These are phyloP conservation scores for Phoenoteleia sp. DNA, from an alignment of 2,888 invertebrate genomes.

Conservation along the genomic window DNA sequence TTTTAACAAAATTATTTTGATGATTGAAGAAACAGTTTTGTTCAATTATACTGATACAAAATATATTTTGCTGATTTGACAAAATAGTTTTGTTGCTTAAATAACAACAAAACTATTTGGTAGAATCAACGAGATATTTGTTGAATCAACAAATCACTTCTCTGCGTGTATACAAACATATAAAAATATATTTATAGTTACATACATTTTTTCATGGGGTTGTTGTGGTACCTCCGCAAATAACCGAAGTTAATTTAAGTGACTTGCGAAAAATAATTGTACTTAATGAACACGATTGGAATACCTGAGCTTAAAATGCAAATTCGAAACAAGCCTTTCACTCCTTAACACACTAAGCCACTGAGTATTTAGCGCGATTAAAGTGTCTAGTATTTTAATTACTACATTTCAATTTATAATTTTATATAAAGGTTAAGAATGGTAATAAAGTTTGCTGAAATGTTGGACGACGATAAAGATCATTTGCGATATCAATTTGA, in stretches of 20 bases:
- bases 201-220: no score
- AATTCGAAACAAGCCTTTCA: constrained; percentile 55
- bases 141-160: no score
- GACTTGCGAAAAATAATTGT: background rate
- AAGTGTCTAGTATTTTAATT: constrained; percentile 44
- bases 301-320: constrained; percentile 52
- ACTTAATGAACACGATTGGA: constrained; percentile 1
- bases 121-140: no score
- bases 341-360: constrained; percentile 63
- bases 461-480: background rate
- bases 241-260: no score
- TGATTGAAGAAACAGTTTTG: constrained; percentile 9
- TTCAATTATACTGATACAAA: background rate
- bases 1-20: no score
- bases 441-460: background rate
- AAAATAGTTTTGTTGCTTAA: no score
- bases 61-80: no score
- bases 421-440: constrained; percentile 6
- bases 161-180: no score
- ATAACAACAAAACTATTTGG: no score
- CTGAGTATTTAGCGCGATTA: constrained; percentile 44
- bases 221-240: no score
- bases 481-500: background rate
- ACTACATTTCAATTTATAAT: constrained; percentile 46
- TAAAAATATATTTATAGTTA: no score